Base-by-base conservation (phyloP, 2,888 invertebrate genomes). In the Petrolisthes manimaculis region DNA sequence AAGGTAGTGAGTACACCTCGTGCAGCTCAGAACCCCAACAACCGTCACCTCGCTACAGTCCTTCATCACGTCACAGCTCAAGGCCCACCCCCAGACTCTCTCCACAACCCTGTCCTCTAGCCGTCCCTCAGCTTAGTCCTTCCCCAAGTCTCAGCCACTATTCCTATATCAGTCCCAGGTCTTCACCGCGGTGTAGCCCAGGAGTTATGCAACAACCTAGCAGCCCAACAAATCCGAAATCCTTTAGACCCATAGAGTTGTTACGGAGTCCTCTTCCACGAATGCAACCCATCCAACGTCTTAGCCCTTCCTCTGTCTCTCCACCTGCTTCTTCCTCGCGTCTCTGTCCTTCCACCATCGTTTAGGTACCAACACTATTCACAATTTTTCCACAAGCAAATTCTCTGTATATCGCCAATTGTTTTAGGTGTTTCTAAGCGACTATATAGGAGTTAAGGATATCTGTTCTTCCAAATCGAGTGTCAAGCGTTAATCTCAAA, bases 1-100 rank as follows among this genome's bases (percentile, higher is more conserved):
- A 83, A 21, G 79, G 54, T n/a, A 89, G 89, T 37, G 79, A 78
- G 69, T 89, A 86, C 74, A 61, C 77, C 18, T 88, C 88, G 14
- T 88, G 88, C 56, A 69, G 24, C 82, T 81, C 81, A 12, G 24
- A 55, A 56, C 55, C 37, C 6, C 24, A 12, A 1, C 21, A 79
- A 21, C 18, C 12, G 1, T 9, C 18, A 18, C 71, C 71, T 71
- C 21, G 6, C 14, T n/a, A 6, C 12, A 71, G 71, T 71, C 18
- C 18, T n/a, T 71, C 71, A 6, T 21, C 71, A 6, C 21, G 21
- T n/a, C 71, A 71, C 21, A 71, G 71, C 21, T 21, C 71, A 12
- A 71, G 71, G 21, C 18, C 71, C 21, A n/a, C 71, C 18, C 71
- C 71, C 14, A 71, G 71, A 71, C 21, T n/a, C 14, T n/a, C 71